Conservation (phyloP, 1,140 invertebrate species). For the Ectropis grisescens region DNA sequence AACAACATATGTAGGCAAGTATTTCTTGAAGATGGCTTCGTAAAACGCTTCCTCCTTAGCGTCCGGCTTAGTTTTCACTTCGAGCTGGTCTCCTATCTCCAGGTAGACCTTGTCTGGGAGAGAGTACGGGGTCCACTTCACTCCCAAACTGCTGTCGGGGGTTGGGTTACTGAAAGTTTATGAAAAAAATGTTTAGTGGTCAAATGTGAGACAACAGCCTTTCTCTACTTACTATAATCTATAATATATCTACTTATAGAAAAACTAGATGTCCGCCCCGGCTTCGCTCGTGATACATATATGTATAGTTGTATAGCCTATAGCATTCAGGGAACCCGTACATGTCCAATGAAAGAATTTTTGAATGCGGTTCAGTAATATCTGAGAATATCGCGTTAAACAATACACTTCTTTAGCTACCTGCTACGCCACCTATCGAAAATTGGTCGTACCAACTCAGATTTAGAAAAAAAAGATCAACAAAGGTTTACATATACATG, state of each 20-base stretch:
- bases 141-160: conserved; percentile 14
- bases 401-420: no score
- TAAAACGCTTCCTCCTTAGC: conserved; percentile 19
- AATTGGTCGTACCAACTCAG: no score
- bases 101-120: conserved; percentile 16
- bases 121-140: conserved; percentile 16
- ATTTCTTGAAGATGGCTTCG: conserved; percentile 13
- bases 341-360: conserved; percentile 2
- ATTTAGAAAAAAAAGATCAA: no score
- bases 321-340: no score
- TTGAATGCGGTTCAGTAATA: background rate
- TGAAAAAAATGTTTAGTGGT: no score
- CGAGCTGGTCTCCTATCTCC: conserved; percentile 17
- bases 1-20: conserved; percentile 4
- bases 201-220: no score
- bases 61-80: conserved; percentile 3
- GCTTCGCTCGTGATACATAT: no score
- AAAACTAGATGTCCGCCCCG: no score
- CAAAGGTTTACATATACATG: background rate
- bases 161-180: conserved; percentile 15
- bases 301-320: no score
- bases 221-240: no score
- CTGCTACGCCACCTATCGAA: no score
- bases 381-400: background rate
- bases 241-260: no score